A percentile compares a stretch with the other conserved stretches of the same genome.
Conservation (phyloP, 2,113 vertebrate species). For the Daphoenositta chrysoptera region DNA sequence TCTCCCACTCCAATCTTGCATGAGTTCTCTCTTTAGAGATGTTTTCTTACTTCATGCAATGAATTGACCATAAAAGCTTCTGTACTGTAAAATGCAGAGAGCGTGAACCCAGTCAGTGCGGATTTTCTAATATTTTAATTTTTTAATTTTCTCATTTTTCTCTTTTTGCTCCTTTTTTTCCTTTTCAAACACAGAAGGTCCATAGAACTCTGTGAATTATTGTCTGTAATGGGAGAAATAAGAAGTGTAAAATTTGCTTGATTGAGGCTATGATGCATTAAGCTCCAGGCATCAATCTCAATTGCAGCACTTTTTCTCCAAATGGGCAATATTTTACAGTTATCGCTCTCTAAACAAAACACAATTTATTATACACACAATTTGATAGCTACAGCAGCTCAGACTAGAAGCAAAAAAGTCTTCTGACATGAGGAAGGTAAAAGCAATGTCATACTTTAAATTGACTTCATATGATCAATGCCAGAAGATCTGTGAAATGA, state of each 20-base stretch:
- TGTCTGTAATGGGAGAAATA: not conserved
- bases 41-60: not conserved
- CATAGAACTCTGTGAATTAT: not conserved
- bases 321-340: conserved; percentile 21
- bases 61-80: not conserved
- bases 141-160: not conserved
- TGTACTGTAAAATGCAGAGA: not conserved
- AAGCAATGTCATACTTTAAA: conserved; percentile 29
- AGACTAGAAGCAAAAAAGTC: not conserved
- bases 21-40: not conserved
- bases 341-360: conserved; percentile 2
- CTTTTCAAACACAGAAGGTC: not conserved
- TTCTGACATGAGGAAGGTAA: conserved; percentile 3
- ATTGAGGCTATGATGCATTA: conserved; percentile 14
- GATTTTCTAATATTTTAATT: not conserved
- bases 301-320: not conserved
- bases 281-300: conserved; percentile 28
- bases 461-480: conserved; percentile 2
- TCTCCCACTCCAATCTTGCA: not conserved
- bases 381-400: not conserved
- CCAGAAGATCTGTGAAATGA: conserved; percentile 26
- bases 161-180: not conserved
- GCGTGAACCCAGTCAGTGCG: not conserved
- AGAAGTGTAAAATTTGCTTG: not conserved
- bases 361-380: conserved; percentile 33